Evolutionary conservation across 1,140 invertebrate species (phyloP).

Genomic region (Pseudachorutes palmiensis): DNA sequence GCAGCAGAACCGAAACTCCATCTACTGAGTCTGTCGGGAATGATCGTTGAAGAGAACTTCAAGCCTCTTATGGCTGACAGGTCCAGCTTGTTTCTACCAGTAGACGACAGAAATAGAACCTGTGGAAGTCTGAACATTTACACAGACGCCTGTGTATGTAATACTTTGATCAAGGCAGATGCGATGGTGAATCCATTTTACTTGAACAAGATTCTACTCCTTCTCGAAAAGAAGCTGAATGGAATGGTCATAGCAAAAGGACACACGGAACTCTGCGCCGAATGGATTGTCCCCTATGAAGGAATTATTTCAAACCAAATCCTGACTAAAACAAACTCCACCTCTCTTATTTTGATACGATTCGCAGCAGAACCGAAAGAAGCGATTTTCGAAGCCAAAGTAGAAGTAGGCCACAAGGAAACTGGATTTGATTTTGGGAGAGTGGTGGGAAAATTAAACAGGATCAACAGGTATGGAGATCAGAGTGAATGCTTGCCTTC

Average conservation of each 20-base stretch:
- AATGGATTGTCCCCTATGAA: background rate
- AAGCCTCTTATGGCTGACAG: background rate
- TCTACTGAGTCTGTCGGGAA: background rate
- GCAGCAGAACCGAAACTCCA: no score
- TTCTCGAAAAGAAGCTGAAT: constrained; percentile 6
- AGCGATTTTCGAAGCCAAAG: constrained; percentile 10
- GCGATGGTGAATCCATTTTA: background rate
- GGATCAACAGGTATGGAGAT: background rate
- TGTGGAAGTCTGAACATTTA: constrained; percentile 11
- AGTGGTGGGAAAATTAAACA: background rate
- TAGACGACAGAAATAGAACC: background rate
- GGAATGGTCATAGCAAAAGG: background rate
- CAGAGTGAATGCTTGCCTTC: background rate
- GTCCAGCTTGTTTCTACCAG: constrained; percentile 7
- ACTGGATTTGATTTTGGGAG: background rate
- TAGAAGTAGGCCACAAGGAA: background rate
- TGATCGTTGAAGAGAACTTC: no score
- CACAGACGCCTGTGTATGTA: constrained; percentile 4
- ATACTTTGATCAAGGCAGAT: background rate
- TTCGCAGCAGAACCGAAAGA: constrained; percentile 7
- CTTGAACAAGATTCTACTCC: constrained; percentile 7
- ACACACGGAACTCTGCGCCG: background rate
- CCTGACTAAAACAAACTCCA: background rate
- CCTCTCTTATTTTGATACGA: background rate
- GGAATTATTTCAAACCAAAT: background rate